A percentile compares a stretch with the other conserved stretches of the same genome.
Evolutionary conservation across 2,113 vertebrate species (phyloP).

Genomic region (Geococcyx californianus): DNA sequence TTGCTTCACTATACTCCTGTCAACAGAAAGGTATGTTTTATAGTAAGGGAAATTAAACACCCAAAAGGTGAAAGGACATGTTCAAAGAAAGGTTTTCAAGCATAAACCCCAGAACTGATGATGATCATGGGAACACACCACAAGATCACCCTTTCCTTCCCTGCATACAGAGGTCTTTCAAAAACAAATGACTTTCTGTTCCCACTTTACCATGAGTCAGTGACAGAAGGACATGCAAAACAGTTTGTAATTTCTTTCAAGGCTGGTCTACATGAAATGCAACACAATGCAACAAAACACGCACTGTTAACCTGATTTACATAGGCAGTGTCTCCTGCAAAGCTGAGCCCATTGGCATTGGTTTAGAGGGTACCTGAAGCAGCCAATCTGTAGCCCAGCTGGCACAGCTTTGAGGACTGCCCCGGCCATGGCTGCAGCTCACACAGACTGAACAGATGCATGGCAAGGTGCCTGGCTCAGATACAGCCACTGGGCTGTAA

Average conservation of each 20-base stretch:
- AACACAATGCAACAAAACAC: neutral
- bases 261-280: neutral
- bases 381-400: neutral
- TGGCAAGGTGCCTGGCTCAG: neutral
- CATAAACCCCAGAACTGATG: conserved; percentile 3
- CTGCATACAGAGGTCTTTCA: conserved; percentile 6
- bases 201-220: neutral
- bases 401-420: neutral
- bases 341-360: neutral
- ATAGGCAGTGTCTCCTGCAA: neutral
- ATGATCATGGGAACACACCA: conserved; percentile 15
- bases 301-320: neutral
- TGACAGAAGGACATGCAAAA: neutral
- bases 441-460: accelerated
- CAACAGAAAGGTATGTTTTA: neutral
- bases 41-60: conserved; percentile 43
- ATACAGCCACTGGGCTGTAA: neutral
- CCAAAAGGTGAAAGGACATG: neutral
- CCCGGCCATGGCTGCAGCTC: neutral
- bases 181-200: neutral
- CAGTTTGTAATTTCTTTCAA: neutral
- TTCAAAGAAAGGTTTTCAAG: conserved; percentile 4
- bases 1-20: conserved; percentile 1
- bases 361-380: too few species aligned
- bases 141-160: neutral